phyloP scores from a whole-genome alignment of 2,113 vertebrate species.

The Aleadryas rufinucha region DNA sequence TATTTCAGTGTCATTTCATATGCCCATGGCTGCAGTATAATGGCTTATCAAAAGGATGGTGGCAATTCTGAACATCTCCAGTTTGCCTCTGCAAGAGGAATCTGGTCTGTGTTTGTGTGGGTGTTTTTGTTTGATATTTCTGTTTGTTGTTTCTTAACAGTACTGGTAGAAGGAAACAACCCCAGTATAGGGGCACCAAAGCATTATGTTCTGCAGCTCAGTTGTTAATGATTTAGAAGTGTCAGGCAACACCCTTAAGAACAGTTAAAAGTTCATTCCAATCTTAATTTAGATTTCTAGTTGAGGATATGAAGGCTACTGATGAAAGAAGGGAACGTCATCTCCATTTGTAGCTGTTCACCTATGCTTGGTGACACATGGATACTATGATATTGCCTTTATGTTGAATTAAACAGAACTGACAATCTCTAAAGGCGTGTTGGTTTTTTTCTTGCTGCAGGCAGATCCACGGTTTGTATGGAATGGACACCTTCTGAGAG shows the following conservation, averaged over 20 bases:
- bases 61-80: not conserved
- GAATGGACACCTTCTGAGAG: conserved; percentile 91
- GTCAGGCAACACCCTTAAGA: not conserved
- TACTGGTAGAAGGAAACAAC: not conserved
- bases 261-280: not conserved
- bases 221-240: not conserved
- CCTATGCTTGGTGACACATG: not conserved
- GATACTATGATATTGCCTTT: not conserved
- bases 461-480: conserved; percentile 96
- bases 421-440: not conserved
- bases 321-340: not conserved
- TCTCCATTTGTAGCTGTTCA: not conserved
- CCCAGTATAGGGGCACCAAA: rapidly evolving
- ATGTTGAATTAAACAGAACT: not conserved
- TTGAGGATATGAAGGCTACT: not conserved
- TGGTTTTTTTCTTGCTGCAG: conserved; percentile 62
- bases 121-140: not conserved
- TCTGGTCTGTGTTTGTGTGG: not conserved
- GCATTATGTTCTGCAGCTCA: not conserved
- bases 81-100: not conserved
- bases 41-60: not conserved
- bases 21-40: not conserved
- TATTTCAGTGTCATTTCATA: not conserved
- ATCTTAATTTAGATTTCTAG: not conserved
- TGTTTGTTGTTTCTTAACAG: not conserved